Percentiles rank a stretch among this genome's conserved stretches.
Evolutionary conservation across 2,113 vertebrate species (phyloP).

Genomic region (Aldabrachelys gigantea): DNA sequence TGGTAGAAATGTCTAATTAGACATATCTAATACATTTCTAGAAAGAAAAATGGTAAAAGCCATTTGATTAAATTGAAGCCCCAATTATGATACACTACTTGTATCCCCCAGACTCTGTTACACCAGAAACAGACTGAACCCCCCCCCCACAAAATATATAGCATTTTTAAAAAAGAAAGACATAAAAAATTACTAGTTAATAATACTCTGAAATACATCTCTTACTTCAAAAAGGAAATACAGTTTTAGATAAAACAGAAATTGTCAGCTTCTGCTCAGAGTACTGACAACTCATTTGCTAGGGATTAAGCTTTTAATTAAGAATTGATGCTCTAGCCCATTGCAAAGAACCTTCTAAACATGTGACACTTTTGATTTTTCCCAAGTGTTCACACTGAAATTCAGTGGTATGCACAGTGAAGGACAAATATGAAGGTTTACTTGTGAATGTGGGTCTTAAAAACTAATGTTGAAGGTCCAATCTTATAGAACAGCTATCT

Average conservation of each 20-base stretch:
- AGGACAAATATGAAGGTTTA: not conserved
- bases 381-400: not conserved
- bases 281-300: conserved; percentile 14
- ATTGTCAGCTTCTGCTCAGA: not conserved
- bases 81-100: not conserved
- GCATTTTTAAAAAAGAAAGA: not conserved
- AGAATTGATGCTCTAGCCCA: not conserved
- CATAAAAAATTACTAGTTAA: not conserved
- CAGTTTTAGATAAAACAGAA: not conserved
- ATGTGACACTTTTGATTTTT: not conserved
- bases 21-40: not conserved
- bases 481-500: conserved; percentile 5
- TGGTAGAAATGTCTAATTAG: not conserved
- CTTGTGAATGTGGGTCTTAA: not conserved
- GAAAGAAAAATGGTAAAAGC: not conserved
- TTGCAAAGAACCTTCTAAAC: not conserved
- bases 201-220: not conserved
- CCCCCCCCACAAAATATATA: not conserved
- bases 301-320: conserved; percentile 17
- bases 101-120: not conserved
- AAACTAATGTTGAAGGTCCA: not conserved
- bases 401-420: not conserved
- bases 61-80: not conserved
- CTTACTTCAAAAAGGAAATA: not conserved
- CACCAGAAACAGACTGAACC: not conserved